These are phyloP conservation scores for Hyppa rectilinea DNA, from an alignment of 2,888 invertebrate species.

Conservation along the genomic window DNA sequence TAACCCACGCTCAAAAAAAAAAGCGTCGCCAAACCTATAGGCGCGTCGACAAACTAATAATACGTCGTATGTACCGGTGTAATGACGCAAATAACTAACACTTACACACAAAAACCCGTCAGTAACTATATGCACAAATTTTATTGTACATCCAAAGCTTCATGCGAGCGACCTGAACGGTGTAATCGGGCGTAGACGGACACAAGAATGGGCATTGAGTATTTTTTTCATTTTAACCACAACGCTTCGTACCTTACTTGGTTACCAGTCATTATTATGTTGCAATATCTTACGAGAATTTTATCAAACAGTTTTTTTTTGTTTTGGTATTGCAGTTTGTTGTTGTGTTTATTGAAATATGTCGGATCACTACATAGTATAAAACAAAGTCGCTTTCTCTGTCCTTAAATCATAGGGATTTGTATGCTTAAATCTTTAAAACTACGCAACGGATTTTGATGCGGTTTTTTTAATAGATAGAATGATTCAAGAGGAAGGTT, in stretches of 20 bases:
- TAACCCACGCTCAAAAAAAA: too few species aligned
- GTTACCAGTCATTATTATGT: constrained; percentile 35
- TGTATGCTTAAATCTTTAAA: too few species aligned
- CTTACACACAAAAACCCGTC: background rate
- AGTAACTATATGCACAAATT: background rate
- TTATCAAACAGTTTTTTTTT: background rate
- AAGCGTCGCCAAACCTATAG: too few species aligned
- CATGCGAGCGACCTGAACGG: constrained; percentile 20
- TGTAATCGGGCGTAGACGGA: constrained; percentile 61
- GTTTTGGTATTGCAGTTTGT: background rate
- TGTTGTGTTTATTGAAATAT: background rate
- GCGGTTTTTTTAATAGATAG: too few species aligned
- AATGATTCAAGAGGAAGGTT: too few species aligned
- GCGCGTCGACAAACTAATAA: background rate
- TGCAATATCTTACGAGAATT: constrained; percentile 5
- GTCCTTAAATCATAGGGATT: too few species aligned
- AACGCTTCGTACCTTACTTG: constrained; percentile 28
- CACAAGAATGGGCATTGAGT: constrained; percentile 49
- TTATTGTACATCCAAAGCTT: constrained; percentile 1
- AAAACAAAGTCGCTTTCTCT: too few species aligned
- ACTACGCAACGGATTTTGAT: too few species aligned
- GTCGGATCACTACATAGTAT: too few species aligned
- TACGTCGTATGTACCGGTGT: background rate
- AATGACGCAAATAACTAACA: too few species aligned
- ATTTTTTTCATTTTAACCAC: constrained; percentile 50